Conservation (phyloP, 2,888 invertebrate genomes). For the Camptogramma bilineatum region DNA sequence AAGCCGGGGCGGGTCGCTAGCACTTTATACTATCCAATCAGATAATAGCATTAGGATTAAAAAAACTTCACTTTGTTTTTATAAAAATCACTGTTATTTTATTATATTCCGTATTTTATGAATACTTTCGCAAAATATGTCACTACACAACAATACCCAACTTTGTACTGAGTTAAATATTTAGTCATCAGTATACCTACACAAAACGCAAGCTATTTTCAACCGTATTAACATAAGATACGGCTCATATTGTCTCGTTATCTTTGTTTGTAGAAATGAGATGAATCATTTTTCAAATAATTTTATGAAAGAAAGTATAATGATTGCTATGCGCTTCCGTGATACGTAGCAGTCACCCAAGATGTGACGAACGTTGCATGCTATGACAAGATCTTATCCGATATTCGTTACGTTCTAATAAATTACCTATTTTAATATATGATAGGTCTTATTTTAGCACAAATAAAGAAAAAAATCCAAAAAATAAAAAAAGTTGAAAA, state of each 20-base stretch:
- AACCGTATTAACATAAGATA: slow-evolving; percentile 22
- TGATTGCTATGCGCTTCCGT: background rate
- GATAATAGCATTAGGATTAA: no score
- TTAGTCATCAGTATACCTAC: slow-evolving; percentile 7
- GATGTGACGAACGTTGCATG: background rate
- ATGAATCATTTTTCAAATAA: slow-evolving; percentile 26
- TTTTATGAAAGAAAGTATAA: background rate
- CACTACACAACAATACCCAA: background rate
- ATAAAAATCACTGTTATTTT: background rate
- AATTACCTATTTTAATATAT: no score
- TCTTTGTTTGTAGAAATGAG: slow-evolving; percentile 1
- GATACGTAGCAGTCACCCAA: background rate
- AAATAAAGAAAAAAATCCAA: no score
- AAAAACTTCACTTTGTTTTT: background rate
- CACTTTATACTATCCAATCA: no score
- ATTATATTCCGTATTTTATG: background rate
- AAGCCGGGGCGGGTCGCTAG: no score
- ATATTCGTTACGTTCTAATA: no score
- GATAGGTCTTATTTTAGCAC: no score
- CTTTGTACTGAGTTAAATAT: slow-evolving; percentile 2
- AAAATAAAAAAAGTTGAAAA: no score
- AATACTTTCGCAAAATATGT: background rate
- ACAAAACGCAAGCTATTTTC: slow-evolving; percentile 5
- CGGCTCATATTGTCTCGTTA: slow-evolving; percentile 4
- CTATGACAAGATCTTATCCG: no score